A percentile compares a stretch with the other conserved stretches of the same genome.
Conservation (phyloP, 2,888 invertebrate genomes). For the Tipula unca region DNA sequence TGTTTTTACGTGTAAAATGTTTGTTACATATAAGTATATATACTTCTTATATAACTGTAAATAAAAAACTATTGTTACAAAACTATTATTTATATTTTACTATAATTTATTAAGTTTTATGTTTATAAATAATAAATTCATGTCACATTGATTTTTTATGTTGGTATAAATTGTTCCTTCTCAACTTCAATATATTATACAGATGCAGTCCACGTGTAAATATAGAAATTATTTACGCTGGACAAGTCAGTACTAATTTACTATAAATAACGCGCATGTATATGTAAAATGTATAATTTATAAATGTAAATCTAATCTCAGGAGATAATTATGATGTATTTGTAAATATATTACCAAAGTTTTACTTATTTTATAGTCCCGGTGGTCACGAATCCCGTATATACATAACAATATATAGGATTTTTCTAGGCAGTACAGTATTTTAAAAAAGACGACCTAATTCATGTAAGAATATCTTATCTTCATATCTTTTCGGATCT, state of each 20-base stretch:
- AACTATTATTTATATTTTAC: background rate
- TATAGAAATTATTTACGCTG: background rate
- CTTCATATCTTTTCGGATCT: background rate
- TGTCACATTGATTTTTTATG: background rate
- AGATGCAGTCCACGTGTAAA: background rate
- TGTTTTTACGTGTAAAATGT: slow-evolving; percentile 8
- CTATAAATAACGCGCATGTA: background rate
- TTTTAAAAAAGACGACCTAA: background rate
- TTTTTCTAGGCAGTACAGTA: background rate
- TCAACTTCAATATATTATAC: background rate
- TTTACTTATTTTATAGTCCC: background rate
- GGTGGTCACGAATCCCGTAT: background rate
- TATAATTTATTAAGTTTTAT: background rate
- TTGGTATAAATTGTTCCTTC: slow-evolving; percentile 19
- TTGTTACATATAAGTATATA: background rate
- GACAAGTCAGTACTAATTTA: background rate
- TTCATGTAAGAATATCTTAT: background rate
- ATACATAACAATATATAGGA: background rate
- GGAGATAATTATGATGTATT: background rate
- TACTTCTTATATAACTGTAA: background rate
- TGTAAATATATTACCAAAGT: background rate
- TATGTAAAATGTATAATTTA: background rate
- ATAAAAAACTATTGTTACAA: background rate
- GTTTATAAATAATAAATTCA: slow-evolving; percentile 8
- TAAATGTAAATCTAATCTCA: slow-evolving; percentile 3